These are phyloP conservation scores for Halcyon smyrnensis DNA, from an alignment of 2,797 vertebrate species.

Conservation along the genomic window DNA sequence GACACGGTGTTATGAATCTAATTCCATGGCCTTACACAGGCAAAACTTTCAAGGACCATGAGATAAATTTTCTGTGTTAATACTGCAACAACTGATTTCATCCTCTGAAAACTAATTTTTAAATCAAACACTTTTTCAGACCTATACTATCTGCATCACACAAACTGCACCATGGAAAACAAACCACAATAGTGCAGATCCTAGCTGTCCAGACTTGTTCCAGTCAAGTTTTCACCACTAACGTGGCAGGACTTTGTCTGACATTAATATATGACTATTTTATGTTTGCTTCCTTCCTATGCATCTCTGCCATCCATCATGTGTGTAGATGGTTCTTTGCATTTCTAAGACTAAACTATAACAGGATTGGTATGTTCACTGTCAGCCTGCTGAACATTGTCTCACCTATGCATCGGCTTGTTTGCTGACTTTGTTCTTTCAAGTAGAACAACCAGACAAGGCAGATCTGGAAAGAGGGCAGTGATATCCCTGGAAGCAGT, in stretches of 20 bases:
- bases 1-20: neutral
- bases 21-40: neutral
- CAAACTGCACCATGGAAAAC: neutral
- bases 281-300: neutral
- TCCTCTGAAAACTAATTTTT: neutral
- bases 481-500: neutral
- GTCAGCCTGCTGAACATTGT: neutral
- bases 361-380: fast-evolving
- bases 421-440: neutral
- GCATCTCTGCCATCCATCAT: fast-evolving
- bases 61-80: neutral
- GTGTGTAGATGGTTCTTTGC: neutral
- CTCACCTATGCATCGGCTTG: fast-evolving
- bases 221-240: neutral
- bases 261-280: neutral
- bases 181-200: neutral
- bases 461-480: neutral
- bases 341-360: neutral
- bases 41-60: neutral
- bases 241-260: neutral
- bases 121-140: neutral
- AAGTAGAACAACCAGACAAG: neutral
- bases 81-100: neutral
- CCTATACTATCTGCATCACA: neutral
- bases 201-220: neutral